These are phyloP conservation scores for Microcebus ravelobensis DNA, from an alignment of 2,113 vertebrate genomes.

Conservation along the genomic window DNA sequence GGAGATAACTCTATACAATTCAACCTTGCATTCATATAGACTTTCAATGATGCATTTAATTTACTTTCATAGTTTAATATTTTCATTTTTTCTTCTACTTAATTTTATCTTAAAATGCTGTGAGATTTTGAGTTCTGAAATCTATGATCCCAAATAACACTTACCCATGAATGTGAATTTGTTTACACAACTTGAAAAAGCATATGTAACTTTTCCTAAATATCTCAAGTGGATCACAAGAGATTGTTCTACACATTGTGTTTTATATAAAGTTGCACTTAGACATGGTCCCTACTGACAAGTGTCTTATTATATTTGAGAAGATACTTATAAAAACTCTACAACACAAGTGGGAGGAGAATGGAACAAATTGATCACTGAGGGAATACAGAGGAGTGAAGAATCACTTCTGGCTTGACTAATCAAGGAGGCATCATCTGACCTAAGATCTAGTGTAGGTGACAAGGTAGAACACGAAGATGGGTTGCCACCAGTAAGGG, in stretches of 20 bases:
- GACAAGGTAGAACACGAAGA: background rate
- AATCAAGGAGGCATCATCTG: background rate
- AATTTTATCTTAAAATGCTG: slow-evolving; percentile 33
- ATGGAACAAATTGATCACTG: background rate
- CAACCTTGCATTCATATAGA: background rate
- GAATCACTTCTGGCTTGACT: slow-evolving; percentile 14
- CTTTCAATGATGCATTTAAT: background rate
- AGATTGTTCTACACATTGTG: background rate
- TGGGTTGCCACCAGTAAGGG: background rate
- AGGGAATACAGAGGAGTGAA: background rate
- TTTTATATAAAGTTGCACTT: background rate
- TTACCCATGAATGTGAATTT: background rate
- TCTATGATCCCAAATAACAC: background rate
- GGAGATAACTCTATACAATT: background rate
- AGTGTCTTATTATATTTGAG: background rate
- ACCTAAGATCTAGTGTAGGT: background rate
- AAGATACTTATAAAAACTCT: background rate
- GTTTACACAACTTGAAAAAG: slow-evolving; percentile 15
- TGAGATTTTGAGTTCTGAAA: background rate
- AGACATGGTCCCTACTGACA: background rate
- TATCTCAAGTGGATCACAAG: background rate
- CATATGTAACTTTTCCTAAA: background rate
- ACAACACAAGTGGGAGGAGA: background rate
- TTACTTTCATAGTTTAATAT: background rate
- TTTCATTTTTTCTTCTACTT: slow-evolving; percentile 19